Evolutionary conservation across 2,113 vertebrate genomes (phyloP), one percentile per base, ranked within the genome.

Genomic region (Leptobrachium leishanense): DNA sequence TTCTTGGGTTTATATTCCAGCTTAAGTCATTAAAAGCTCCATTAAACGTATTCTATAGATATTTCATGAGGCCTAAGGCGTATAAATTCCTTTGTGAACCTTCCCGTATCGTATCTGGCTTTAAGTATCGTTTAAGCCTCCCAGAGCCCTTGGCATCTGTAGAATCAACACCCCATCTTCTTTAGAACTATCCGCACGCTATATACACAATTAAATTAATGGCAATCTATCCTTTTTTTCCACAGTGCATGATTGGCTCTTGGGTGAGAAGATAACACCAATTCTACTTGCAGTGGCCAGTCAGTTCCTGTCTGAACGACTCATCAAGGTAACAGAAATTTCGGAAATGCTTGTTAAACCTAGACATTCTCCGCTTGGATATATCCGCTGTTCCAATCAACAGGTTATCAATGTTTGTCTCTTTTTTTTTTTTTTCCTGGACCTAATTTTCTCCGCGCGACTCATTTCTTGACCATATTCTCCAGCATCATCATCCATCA

Each of bases 221-320:
- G 9, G 55, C 55, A 59, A 59, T 2, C 9, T 59, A 10, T 31
- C 55, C 42, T 73, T 41, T 11, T 66, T 7, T 81, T 81, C 62
- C 65, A 81, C 71, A 74, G 71, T 81, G 73, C 65, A 81, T 81
- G 78, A 74, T 81, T 74, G 65, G 78, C 50, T 66, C 31, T 74
- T 59, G 53, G 72, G 54, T 59, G 70, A 57, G 1, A 40, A 80
- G 42, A 44, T 11, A 59, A 66, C 46, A 42, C 50, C 50, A 41
- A 50, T 40, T 74, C 65, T 59, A 64, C 68, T 62, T 81, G 62
- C 50, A 31, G 69, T 46, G 3, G 62, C 77, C 70, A 59, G 31
- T 80, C 64, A 63, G 42, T 43, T 42, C 62, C 72, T 42, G 20
- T 74, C 53, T 59, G 20, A 66, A 68, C 71, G 70, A 68, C 71